Base-by-base conservation (phyloP, 2,888 invertebrate species). In the Papilio gigon region DNA sequence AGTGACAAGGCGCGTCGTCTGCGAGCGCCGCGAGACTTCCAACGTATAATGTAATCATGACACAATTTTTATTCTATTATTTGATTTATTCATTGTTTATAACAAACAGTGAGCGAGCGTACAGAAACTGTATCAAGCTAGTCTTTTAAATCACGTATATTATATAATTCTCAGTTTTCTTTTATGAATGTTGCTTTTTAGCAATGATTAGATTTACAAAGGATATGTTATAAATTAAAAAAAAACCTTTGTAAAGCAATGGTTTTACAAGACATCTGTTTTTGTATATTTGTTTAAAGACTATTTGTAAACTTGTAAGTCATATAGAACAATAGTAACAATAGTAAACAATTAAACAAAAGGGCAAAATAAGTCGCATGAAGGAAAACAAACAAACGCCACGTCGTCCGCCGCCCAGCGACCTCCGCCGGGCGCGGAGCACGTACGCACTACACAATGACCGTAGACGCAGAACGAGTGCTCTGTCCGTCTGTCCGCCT, bases 311-410 rank as follows among this genome's bases (percentile, higher is more conserved):
- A 30, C 53, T 17, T 56, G 40, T 73, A 73, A 75, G 72, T 70
- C 67, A 62, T 68, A 53, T 30, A n/a, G 53, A 27, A 56, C 53
- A 56, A 56, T 56, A 56, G 53, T 14, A 53, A 47, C 27, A 27
- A 50, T 50, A 50, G 50, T 68, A 70, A 70, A 71, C 70, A 70
- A 72, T 72, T 67, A 70, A 71, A 68, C 47, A 65, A 70, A 56
- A 62, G 68, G 71, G 68, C 67, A 65, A 65, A 69, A 56, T 40
- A 47, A 65, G 58, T 70, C 68, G 64, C 33, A 64, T 58, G 40
- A 70, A 69, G 73, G 72, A 71, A 71, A 72, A 74, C 71, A 71
- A 72, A 71, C 71, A 70, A 68, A 69, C 67, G 71, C 73, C 73
- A 75, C 76, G 75, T 70, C 71, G 72, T n/a, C n/a, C 37, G 12